phyloP scores from a whole-genome alignment of 2,797 vertebrate genomes.

The Emydoidea blandingii region DNA sequence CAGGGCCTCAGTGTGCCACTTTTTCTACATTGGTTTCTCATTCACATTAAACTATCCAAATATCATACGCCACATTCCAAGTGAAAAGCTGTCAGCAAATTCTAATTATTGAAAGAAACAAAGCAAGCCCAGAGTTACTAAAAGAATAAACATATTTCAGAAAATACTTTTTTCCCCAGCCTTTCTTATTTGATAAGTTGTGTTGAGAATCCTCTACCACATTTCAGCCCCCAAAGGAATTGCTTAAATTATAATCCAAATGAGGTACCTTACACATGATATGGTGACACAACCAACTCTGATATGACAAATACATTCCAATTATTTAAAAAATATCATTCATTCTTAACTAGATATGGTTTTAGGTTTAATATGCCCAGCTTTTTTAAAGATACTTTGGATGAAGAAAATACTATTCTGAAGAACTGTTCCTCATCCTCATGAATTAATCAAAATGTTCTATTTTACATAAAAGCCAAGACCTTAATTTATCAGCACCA shows the following conservation, averaged over 20 bases:
- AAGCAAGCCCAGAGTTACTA: no score
- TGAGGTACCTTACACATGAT: neutral
- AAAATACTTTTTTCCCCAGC: no score
- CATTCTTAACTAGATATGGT: neutral
- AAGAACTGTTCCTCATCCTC: neutral
- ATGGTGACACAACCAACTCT: neutral
- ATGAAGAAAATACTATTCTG: neutral
- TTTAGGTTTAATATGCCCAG: neutral
- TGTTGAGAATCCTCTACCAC: neutral
- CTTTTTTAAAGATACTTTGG: conserved; percentile 3
- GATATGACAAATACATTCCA: neutral
- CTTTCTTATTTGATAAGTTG: neutral
- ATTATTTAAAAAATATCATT: neutral
- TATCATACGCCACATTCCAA: neutral
- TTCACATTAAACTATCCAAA: neutral
- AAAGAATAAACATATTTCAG: no score
- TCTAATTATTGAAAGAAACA: neutral
- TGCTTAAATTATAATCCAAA: neutral
- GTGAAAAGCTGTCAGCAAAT: neutral
- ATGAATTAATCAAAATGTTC: neutral
- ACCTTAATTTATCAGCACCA: neutral
- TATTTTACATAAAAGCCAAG: neutral
- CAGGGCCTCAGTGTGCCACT: neutral
- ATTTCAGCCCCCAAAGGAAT: neutral
- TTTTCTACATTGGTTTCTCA: neutral